Base-by-base conservation (phyloP, 2,113 vertebrate genomes). In the Pachycephala philippinensis region DNA sequence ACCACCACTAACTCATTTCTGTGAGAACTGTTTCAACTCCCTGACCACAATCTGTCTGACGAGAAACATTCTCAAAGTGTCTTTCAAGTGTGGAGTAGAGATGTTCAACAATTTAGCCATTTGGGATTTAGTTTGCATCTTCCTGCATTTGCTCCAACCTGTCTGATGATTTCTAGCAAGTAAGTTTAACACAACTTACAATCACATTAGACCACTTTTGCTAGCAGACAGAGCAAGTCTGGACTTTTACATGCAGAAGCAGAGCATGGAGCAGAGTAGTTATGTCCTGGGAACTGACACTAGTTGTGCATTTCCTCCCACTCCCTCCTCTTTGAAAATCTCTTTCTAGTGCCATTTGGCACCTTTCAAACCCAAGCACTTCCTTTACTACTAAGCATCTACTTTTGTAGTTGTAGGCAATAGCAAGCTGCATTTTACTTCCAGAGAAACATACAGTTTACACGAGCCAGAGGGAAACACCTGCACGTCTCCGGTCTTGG, bases 401-500 rank as follows among this genome's bases (percentile, higher is more conserved):
- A 42, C 54, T 90, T 80, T 78, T 44, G 68, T 37, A 88, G 54
- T 54, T 66, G 78, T 15, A 88, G 33, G 85, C 72, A 91, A 80
- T 3, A 72, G 47, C 27, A 90, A 91, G 79, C 72, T 81, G 76
- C 61, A 61, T 91, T 96, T 90, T 56, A 95, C 82, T 97, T 92
- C 89, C 74, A 94, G 90, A 63, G 44, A 94, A 87, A 66, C 35
- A 52, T 13, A 53, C 4, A 71, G 45, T 92, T 95, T 94, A 91
- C 92, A 79, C 2, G 50, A 96, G 95, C 91, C 97, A 95, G 94
- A 88, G 93, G 97, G 97, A 98, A 98, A 96, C 97, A 98, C 96
- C 97, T 98, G 98, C 93, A 84, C 8, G 16, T 78, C 68, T 35
- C 80, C 9, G 2, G 47, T 95, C 93, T 88, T 83, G 42, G 18